Evolutionary conservation across 2,888 invertebrate genomes (phyloP).

Genomic region (Falcaria lacertinaria): DNA sequence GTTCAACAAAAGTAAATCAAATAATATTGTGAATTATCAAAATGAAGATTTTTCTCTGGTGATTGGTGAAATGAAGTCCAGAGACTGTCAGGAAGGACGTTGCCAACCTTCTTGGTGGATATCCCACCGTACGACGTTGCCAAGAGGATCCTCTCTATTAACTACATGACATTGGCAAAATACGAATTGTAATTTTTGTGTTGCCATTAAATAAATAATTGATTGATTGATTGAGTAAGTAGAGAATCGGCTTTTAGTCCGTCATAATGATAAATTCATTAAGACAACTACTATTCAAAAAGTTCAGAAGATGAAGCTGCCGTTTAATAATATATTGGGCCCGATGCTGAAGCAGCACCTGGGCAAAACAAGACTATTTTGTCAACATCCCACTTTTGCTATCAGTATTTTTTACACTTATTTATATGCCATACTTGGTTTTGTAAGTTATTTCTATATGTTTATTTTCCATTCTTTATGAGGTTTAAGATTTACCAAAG

Average conservation of each 20-base stretch:
- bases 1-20: too few species aligned
- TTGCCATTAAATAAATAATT: too few species aligned
- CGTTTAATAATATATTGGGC: conserved; percentile 44
- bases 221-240: neutral
- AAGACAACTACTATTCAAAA: conserved; percentile 11
- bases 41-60: too few species aligned
- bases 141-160: neutral
- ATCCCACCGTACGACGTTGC: too few species aligned
- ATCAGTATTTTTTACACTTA: conserved; percentile 48
- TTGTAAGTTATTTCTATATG: conserved; percentile 36
- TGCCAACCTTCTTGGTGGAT: too few species aligned
- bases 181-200: too few species aligned
- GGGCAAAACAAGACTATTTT: conserved; percentile 39
- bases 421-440: conserved; percentile 47
- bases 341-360: conserved; percentile 50
- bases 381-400: conserved; percentile 44
- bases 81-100: too few species aligned
- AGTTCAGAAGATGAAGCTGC: conserved; percentile 47
- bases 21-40: too few species aligned
- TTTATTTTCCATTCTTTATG: neutral
- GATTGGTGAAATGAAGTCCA: too few species aligned
- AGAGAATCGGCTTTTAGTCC: neutral
- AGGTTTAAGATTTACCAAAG: too few species aligned
- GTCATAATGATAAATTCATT: conserved; percentile 13
- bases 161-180: neutral